Base-by-base conservation (phyloP, 2,888 invertebrate species). In the Zaprionus bogoriensis region DNA sequence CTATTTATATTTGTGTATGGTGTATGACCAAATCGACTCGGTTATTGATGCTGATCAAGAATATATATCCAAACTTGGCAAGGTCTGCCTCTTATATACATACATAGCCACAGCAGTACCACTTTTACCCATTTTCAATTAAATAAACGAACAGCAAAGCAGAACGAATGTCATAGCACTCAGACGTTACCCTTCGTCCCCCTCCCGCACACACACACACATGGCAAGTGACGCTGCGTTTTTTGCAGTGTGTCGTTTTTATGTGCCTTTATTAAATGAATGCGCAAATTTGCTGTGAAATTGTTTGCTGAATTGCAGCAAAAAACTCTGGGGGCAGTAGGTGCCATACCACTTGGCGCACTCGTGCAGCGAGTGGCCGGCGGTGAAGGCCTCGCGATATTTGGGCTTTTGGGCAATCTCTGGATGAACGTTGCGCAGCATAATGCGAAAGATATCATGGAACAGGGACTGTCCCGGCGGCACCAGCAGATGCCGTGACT, bases 401-500 rank as follows among this genome's bases (percentile, higher is more conserved):
- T 51, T 20, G 20, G 78, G 61, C 51, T 84, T 82, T 55, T 72
- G 71, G 36, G 87, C 81, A 59, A 87, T 82, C 75, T 84, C 73
- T 68, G 69, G 61, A 59, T 72, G 67, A 46, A 91, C 91, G 88
- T 89, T 95, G 94, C 92, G 92, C 77, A 95, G 93, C 77, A 95
- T 89, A 48, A 93, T 92, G 78, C 93, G 92, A 48, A 95, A 88
- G 59, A 94, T 89, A 87, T 95, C 95, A 70, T 94, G 94, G 44
- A 95, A 92, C 55, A 95, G 91, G 2, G 94, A 94, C 73, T 92
- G 91, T 27, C 94, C 94, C 7, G 92, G 92, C 1, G 92, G 91
- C 19, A 92, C 92, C 51, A 94, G 89, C 77, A 93, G 90, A 63
- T 91, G 90, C 57, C 92, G 92, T 4, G 93, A 92, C 82, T 95